Evolutionary conservation across 2,797 vertebrate genomes (phyloP), one percentile per base, ranked within the genome.

Genomic region (Amazonetta brasiliensis): DNA sequence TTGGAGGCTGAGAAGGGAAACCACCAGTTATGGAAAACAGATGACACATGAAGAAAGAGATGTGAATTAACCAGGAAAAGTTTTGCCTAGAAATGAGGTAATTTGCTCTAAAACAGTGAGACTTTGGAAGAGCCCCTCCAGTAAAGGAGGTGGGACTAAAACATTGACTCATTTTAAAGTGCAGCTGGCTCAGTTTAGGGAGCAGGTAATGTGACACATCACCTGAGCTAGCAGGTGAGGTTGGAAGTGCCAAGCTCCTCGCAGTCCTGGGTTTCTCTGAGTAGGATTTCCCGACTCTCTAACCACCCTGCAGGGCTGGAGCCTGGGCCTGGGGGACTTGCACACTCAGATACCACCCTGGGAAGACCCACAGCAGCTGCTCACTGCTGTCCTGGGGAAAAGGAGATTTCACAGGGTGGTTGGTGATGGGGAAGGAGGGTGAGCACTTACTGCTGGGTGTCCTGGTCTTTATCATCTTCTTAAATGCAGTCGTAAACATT

Each of bases 391-490:
- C 25, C 22, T 21, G 28, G 33, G 30, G 11, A 50, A 86, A 26
- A 68, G n/a, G 26, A 55, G 41, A 66, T 23, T 58, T 75, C 58
- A 72, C 25, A 56, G 68, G 21, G 46, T 33, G n/a, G 30, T 52
- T 55, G 10, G 48, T 48, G 39, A 13, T n/a, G 82, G 69, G 33
- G 18, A 77, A 30, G 21, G 56, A 28, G 37, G 25, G 64, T 23
- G 22, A 82, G 26, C 44, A 94, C 96, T 97, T 96, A 97, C 97
- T 93, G 84, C 91, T 97, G 78, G 83, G 87, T 22, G 93, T 75
- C 33, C 94, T 95, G 56, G 11, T n/a, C 56, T 96, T 96, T 79
- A 91, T 95, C 22, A 91, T 87, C 22, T 89, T 96, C 80, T 95
- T 92, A 22, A 95, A 30, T 14, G 89, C 91, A 52, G 7, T 60